Conservation (phyloP, 1,140 invertebrate genomes). For the Drosophila athabasca region DNA sequence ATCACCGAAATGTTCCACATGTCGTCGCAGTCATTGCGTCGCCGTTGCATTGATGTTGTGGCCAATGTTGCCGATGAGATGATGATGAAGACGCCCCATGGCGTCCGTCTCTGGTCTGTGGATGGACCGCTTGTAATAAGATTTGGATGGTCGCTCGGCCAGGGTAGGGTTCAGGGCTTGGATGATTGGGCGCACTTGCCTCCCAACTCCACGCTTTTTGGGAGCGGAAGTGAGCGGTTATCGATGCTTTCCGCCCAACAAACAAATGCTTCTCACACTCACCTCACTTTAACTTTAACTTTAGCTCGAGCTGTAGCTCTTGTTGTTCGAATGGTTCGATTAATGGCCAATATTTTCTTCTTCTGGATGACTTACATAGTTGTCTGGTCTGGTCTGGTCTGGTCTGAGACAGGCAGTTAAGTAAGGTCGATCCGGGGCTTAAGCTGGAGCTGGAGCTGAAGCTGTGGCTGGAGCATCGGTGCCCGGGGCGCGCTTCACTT, state of each 20-base stretch:
- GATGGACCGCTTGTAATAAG: slow-evolving; percentile 50
- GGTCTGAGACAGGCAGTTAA: background rate
- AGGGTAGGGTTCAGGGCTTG: background rate
- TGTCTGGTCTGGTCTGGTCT: background rate
- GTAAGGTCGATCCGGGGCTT: no score
- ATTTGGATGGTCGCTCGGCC: slow-evolving; percentile 13
- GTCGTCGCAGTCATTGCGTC: slow-evolving; percentile 18
- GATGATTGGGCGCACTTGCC: slow-evolving; percentile 55
- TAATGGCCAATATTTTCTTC: slow-evolving; percentile 39
- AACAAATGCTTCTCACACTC: no score
- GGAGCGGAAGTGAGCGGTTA: slow-evolving; percentile 71
- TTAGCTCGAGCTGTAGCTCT: no score
- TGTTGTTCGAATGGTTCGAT: slow-evolving; percentile 37
- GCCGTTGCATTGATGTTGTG: slow-evolving; percentile 11
- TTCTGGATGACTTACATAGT: slow-evolving; percentile 23
- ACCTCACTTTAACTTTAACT: no score
- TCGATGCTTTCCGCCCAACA: slow-evolving; percentile 10
- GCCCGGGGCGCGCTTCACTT: slow-evolving; percentile 20
- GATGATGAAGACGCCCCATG: slow-evolving; percentile 40
- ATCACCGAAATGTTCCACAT: slow-evolving; percentile 46
- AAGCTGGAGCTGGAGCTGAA: background rate
- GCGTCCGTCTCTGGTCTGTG: slow-evolving; percentile 10
- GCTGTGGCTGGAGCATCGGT: slow-evolving; percentile 7
- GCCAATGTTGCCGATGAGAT: slow-evolving; percentile 5
- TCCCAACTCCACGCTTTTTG: slow-evolving; percentile 14